Percentiles rank a stretch among this genome's conserved stretches.
Conservation (phyloP, 2,113 vertebrate species). For the Proteles cristata region DNA sequence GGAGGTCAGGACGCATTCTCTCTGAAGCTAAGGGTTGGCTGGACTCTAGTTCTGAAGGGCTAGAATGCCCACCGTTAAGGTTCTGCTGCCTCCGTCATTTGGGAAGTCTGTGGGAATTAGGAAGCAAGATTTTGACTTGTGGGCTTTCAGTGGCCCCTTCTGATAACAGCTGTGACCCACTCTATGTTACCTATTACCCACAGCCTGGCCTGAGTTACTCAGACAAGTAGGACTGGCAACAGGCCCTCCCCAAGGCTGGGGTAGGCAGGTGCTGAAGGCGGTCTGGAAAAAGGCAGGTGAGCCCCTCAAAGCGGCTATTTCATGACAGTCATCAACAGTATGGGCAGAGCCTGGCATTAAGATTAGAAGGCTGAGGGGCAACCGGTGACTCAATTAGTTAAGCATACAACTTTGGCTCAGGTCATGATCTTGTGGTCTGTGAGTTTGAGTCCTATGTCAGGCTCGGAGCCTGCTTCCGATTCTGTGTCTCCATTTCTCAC, state of each 20-base stretch:
- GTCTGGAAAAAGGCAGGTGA: not conserved
- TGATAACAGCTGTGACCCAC: not conserved
- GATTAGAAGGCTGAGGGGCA: not conserved
- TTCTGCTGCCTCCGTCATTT: not conserved
- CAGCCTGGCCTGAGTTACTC: not conserved
- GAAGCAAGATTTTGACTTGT: not conserved
- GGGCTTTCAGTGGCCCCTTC: not conserved
- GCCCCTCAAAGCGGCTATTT: too few relatives aligned
- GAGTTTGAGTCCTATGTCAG: too few relatives aligned
- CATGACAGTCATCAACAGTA: too few relatives aligned
- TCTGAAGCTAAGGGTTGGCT: not conserved
- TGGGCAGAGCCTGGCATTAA: not conserved
- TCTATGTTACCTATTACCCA: not conserved
- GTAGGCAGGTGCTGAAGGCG: not conserved
- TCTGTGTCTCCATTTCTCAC: too few relatives aligned
- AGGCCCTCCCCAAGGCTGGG: too few relatives aligned
- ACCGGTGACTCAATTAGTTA: too few relatives aligned
- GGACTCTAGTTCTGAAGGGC: not conserved
- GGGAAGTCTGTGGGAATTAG: not conserved
- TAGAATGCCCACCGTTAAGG: not conserved
- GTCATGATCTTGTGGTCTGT: too few relatives aligned
- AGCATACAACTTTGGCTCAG: too few relatives aligned
- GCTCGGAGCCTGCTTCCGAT: too few relatives aligned
- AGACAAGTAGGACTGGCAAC: not conserved
- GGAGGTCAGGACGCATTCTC: not conserved